A percentile compares a stretch with the other conserved stretches of the same genome.
Conservation (phyloP, 2,888 invertebrate genomes). For the Hoplodrina blanda region DNA sequence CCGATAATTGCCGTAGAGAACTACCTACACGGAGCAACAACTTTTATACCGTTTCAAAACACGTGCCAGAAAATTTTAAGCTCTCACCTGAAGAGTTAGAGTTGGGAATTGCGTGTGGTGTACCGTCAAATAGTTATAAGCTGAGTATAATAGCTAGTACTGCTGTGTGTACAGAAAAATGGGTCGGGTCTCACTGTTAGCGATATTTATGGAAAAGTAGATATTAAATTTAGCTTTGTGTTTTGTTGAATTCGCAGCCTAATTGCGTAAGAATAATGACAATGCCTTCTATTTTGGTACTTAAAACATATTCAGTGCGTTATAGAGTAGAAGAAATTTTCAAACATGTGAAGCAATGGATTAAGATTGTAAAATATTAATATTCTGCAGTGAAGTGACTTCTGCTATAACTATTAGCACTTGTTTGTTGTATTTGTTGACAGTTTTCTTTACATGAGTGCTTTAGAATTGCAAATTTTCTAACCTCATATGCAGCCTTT, state of each 20-base stretch:
- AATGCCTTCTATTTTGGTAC: too few relatives aligned
- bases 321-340: too few relatives aligned
- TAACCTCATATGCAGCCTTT: too few relatives aligned
- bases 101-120: conserved; percentile 26
- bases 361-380: too few relatives aligned
- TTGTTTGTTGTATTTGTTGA: too few relatives aligned
- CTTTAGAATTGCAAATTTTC: too few relatives aligned
- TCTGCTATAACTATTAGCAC: too few relatives aligned
- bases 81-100: conserved; percentile 16
- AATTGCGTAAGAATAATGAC: too few relatives aligned
- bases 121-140: conserved; percentile 53
- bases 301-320: too few relatives aligned
- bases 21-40: conserved; percentile 68
- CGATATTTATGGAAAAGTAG: conserved; percentile 29
- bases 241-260: conserved; percentile 1
- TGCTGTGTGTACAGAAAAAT: conserved; percentile 54
- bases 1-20: conserved; percentile 77
- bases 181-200: conserved; percentile 35
- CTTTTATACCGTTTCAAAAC: conserved; percentile 57
- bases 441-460: too few relatives aligned
- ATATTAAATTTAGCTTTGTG: conserved; percentile 25
- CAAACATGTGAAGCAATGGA: too few relatives aligned
- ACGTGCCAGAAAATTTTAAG: conserved; percentile 38
- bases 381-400: too few relatives aligned
- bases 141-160: conserved; percentile 53